Conservation (phyloP, 1,140 invertebrate species). For the Caenorhabditis elegans region WBcel235 BX284604.4:17401001-17401500, state of each 20-base stretch:
- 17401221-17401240: too few species aligned
- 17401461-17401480: slow-evolving; percentile 25
- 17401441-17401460: slow-evolving; percentile 55
- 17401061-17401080: slow-evolving; percentile 58
- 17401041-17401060: slow-evolving; percentile 54
- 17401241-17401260: too few species aligned
- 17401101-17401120: slow-evolving; percentile 45
- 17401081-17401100: slow-evolving; percentile 41
- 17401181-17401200: too few species aligned
- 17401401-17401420: slow-evolving; percentile 56
- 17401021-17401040: slow-evolving; percentile 53
- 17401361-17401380: slow-evolving; percentile 53
- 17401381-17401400: slow-evolving; percentile 57
- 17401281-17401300: too few species aligned
- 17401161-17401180: too few species aligned
- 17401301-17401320: too few species aligned
- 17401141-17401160: too few species aligned
- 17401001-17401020: slow-evolving; percentile 52
- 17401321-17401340: too few species aligned
- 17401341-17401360: slow-evolving; percentile 50
- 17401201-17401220: too few species aligned
- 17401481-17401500: slow-evolving; percentile 22
- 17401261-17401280: too few species aligned
- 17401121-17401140: slow-evolving; percentile 51
- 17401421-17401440: slow-evolving; percentile 58